Percentiles rank a stretch among this genome's conserved stretches.
phyloP scores from a whole-genome alignment of 1,140 invertebrate genomes.

The Colletes gigas region DNA sequence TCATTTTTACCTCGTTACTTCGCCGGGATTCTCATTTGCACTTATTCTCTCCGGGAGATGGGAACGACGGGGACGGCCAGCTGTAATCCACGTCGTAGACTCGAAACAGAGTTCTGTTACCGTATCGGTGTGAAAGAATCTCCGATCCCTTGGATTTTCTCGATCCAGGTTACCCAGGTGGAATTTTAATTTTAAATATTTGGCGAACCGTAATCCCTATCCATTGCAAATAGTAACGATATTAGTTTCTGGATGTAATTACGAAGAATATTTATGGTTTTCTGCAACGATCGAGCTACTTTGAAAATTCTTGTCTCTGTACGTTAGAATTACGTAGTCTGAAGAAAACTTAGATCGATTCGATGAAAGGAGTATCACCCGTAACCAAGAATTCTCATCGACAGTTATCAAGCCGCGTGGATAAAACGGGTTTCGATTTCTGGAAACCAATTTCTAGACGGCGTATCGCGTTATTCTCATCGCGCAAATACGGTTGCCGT shows the following conservation, averaged over 20 bases:
- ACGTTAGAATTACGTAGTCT: too few species aligned
- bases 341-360: background rate
- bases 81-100: background rate
- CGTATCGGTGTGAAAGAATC: background rate
- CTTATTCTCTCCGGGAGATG: background rate
- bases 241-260: too few species aligned
- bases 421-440: slow-evolving; percentile 12
- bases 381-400: background rate
- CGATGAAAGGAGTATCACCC: background rate
- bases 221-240: too few species aligned
- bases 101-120: background rate
- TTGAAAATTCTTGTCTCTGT: too few species aligned
- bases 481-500: background rate
- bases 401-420: background rate
- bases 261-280: too few species aligned
- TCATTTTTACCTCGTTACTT: slow-evolving; percentile 13
- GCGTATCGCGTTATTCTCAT: background rate
- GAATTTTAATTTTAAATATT: too few species aligned
- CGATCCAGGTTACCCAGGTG: background rate
- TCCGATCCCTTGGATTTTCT: background rate
- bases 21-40: background rate
- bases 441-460: slow-evolving; percentile 11
- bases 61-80: background rate
- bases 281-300: too few species aligned
- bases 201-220: too few species aligned